Percentiles rank a stretch among this genome's conserved stretches.
These are phyloP conservation scores for Agelastica alni DNA, from an alignment of 2,888 invertebrate species.

Conservation along the genomic window DNA sequence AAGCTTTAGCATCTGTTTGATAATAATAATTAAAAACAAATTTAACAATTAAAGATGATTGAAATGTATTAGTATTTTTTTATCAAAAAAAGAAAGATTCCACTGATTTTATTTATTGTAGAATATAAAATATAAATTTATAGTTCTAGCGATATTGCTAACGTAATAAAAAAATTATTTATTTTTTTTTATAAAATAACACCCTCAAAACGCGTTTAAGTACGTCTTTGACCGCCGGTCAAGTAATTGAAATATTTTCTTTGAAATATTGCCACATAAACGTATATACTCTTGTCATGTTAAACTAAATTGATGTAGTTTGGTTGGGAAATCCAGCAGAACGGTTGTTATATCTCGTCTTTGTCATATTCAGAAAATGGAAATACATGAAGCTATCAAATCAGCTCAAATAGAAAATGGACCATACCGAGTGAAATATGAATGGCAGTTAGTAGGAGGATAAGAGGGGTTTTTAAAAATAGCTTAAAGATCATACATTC, in stretches of 20 bases:
- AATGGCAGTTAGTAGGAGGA: conserved; percentile 2
- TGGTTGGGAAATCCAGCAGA: conserved; percentile 23
- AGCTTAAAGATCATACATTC: conserved; percentile 2
- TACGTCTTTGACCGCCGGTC: conserved; percentile 36
- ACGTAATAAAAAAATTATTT: too few relatives aligned
- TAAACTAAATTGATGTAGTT: conserved; percentile 55
- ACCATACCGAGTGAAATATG: conserved; percentile 13
- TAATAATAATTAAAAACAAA: too few relatives aligned
- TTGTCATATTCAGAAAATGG: conserved; percentile 26
- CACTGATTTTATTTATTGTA: too few relatives aligned
- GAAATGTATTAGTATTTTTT: too few relatives aligned
- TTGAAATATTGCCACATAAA: conserved; percentile 53
- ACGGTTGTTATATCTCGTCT: conserved; percentile 26
- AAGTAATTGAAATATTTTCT: conserved; percentile 57
- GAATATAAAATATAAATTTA: too few relatives aligned
- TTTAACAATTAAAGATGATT: too few relatives aligned
- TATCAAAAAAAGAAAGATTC: too few relatives aligned
- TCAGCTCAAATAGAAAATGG: conserved; percentile 16
- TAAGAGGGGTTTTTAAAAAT: conserved; percentile 3
- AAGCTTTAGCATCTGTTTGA: too few relatives aligned
- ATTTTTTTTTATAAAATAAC: too few relatives aligned
- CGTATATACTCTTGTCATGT: conserved; percentile 47
- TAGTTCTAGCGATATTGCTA: too few relatives aligned
- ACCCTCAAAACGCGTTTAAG: too few relatives aligned
- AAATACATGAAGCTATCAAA: conserved; percentile 24